These are phyloP conservation scores for Lineus longissimus DNA, from an alignment of 1,140 invertebrate genomes.

Conservation along the genomic window DNA sequence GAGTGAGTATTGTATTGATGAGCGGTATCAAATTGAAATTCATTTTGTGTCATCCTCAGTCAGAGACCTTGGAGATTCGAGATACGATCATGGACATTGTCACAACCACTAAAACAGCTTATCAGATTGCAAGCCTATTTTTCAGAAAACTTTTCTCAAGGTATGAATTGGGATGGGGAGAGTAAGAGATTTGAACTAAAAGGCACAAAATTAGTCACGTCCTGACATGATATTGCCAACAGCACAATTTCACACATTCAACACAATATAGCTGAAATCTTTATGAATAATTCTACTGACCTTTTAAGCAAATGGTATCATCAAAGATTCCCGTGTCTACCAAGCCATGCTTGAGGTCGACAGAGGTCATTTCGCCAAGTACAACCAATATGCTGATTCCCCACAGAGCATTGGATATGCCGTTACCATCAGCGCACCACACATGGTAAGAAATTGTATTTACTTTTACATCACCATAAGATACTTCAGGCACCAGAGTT, in stretches of 20 bases:
- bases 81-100: background rate
- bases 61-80: background rate
- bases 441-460: conserved; percentile 74
- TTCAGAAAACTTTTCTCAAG: background rate
- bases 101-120: background rate
- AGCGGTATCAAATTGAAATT: background rate
- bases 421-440: conserved; percentile 95
- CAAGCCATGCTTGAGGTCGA: conserved; percentile 82
- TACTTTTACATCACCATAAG: too few relatives aligned
- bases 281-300: too few relatives aligned
- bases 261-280: too few relatives aligned
- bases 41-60: background rate
- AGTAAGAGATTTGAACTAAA: too few relatives aligned
- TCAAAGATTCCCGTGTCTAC: conserved; percentile 73
- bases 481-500: too few relatives aligned
- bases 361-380: conserved; percentile 71
- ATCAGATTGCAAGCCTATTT: conserved; percentile 15
- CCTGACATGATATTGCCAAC: too few relatives aligned
- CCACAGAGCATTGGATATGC: conserved; percentile 67
- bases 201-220: too few relatives aligned
- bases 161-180: too few relatives aligned
- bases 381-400: conserved; percentile 81
- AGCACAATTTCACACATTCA: too few relatives aligned
- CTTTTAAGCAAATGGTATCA: conserved; percentile 77
- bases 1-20: conserved; percentile 59